phyloP scores from a whole-genome alignment of 2,113 vertebrate genomes.

The Pygoscelis antarcticus region DNA sequence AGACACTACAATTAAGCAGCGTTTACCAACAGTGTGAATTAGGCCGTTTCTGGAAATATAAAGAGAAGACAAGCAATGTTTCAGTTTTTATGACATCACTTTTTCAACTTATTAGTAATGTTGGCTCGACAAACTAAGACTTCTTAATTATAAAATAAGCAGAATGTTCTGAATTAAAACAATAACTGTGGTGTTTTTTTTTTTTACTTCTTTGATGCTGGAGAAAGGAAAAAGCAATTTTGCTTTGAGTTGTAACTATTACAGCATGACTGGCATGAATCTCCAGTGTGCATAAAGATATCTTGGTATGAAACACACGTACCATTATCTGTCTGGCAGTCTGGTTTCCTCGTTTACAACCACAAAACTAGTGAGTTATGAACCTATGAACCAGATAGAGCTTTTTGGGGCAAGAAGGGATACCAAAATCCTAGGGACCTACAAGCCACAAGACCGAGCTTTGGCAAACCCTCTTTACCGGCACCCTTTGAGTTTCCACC shows the following conservation, averaged over 20 bases:
- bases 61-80: not conserved
- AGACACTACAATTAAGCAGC: not conserved
- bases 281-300: not conserved
- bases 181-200: accelerated
- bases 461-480: not conserved
- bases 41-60: not conserved
- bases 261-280: not conserved
- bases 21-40: not conserved
- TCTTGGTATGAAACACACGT: not conserved
- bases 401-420: not conserved
- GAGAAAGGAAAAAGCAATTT: not conserved
- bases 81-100: not conserved
- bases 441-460: accelerated
- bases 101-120: not conserved
- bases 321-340: not conserved
- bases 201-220: not conserved
- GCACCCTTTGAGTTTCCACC: not conserved
- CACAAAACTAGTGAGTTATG: not conserved
- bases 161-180: not conserved
- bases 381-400: not conserved
- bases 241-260: not conserved
- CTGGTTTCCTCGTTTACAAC: not conserved
- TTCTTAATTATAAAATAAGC: not conserved
- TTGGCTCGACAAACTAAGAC: not conserved
- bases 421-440: not conserved